Evolutionary conservation across 2,888 invertebrate species (phyloP), one percentile per base, ranked within the genome.

Genomic region (Dasypolia templi): DNA sequence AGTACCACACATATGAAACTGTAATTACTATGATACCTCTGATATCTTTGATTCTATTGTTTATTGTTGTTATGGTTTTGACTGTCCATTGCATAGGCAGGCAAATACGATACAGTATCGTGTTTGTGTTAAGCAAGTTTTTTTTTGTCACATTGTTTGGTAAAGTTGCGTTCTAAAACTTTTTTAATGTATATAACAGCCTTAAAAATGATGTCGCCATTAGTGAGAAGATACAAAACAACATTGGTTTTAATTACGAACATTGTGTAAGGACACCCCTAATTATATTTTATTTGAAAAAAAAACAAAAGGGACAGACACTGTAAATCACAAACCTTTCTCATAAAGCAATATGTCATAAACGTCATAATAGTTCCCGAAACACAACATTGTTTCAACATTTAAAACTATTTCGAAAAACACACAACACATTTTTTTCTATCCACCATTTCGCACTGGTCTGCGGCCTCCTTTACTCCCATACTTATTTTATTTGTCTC

Each of bases 401-500:
- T 56, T 71, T 58, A 2, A 17, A 62, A 53, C 35, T 59, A 66
- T 78, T 82, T 44, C 19, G 29, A 71, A 67, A 73, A 81, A 74
- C 35, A 86, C 64, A 80, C 67, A 84, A 61, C 53, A 39, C 19
- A 59, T 62, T 73, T 78, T 79, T 81, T 79, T 70, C 51, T 61
- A 44, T 66, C 6, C 26, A 11, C 39, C 62, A 68, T 85, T 86
- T 86, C 72, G 86, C 86, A 79, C 72, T 81, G 81, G 79, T 86
- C 83, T 86, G 85, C 81, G 83, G 84, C 78, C 72, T 82, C 79
- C 81, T 81, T 83, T 79, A 78, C 53, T 46, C 59, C 72, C 42
- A 44, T 72, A 75, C 76, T 88, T 88, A 88, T 89, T 89, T 87
- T 89, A 87, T 87, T 87, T 81, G 83, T 86, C 81, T 69, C 79